These are phyloP conservation scores for Allacma fusca DNA, from an alignment of 2,888 invertebrate species.

Conservation along the genomic window DNA sequence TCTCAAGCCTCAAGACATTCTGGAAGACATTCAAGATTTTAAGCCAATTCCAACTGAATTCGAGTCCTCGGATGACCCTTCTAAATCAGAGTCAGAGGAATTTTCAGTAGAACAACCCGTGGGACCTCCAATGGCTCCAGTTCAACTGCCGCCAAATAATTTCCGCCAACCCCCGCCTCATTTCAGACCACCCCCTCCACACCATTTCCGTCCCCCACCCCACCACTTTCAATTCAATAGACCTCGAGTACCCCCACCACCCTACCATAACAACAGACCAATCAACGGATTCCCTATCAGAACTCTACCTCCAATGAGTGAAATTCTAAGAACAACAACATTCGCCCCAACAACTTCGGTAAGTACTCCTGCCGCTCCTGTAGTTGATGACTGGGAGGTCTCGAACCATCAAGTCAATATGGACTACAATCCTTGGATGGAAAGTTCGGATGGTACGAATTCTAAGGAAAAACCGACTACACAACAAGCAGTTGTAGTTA, in stretches of 20 bases:
- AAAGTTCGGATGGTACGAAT: constrained; percentile 1
- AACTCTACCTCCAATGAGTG: constrained; percentile 56
- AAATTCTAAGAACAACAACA: constrained; percentile 50
- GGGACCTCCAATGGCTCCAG: constrained; percentile 45
- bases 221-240: constrained; percentile 42
- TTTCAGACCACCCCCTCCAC: constrained; percentile 13
- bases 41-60: not conserved
- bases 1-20: not conserved
- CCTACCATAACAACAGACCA: constrained; percentile 45
- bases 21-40: not conserved
- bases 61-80: not conserved
- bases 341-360: constrained; percentile 25
- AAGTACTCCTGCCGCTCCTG: not conserved
- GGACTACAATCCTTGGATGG: constrained; percentile 30
- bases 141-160: constrained; percentile 41
- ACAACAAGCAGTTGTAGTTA: not conserved
- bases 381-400: constrained; percentile 24
- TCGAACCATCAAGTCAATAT: constrained; percentile 11
- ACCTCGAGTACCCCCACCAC: constrained; percentile 44
- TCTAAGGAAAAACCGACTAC: not conserved
- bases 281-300: constrained; percentile 52
- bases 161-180: constrained; percentile 6
- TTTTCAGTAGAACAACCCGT: constrained; percentile 41
- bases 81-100: not conserved
- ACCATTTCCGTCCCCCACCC: constrained; percentile 39